Evolutionary conservation across 1,140 invertebrate species (phyloP).

Genomic region (Andrena cerasifolii): DNA sequence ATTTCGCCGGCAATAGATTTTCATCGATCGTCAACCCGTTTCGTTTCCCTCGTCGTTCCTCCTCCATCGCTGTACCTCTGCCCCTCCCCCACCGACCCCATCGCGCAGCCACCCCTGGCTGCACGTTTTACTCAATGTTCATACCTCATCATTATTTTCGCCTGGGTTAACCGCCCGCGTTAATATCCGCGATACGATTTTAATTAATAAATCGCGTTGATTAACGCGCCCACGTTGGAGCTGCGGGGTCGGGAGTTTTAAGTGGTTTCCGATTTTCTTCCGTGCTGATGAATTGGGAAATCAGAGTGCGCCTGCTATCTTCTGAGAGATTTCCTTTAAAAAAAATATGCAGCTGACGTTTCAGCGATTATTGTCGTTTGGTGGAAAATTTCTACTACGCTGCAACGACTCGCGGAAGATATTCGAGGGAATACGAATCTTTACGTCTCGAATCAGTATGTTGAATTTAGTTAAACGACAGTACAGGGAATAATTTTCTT

Average conservation of each 20-base stretch:
- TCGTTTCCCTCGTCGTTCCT: slow-evolving; percentile 7
- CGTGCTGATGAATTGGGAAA: background rate
- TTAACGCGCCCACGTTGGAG: background rate
- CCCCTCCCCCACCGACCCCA: background rate
- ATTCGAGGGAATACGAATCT: no score
- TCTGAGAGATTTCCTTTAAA: no score
- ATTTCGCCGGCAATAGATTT: slow-evolving; percentile 75
- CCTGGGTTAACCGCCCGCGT: slow-evolving; percentile 13
- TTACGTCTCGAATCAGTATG: no score
- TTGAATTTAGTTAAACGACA: no score
- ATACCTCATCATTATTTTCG: slow-evolving; percentile 57
- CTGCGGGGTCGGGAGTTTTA: background rate
- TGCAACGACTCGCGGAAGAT: no score
- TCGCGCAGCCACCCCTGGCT: background rate
- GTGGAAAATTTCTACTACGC: no score
- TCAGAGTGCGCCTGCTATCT: no score
- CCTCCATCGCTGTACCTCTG: background rate
- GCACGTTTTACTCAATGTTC: slow-evolving; percentile 51
- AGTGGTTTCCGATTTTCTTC: background rate
- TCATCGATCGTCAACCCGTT: slow-evolving; percentile 63
- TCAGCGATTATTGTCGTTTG: no score
- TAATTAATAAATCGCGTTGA: slow-evolving; percentile 47
- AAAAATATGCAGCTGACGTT: no score
- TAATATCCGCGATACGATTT: slow-evolving; percentile 37
- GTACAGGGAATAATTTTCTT: no score